These are phyloP conservation scores for Drosophila repleta DNA, from an alignment of 1,140 invertebrate genomes.

Conservation along the genomic window DNA sequence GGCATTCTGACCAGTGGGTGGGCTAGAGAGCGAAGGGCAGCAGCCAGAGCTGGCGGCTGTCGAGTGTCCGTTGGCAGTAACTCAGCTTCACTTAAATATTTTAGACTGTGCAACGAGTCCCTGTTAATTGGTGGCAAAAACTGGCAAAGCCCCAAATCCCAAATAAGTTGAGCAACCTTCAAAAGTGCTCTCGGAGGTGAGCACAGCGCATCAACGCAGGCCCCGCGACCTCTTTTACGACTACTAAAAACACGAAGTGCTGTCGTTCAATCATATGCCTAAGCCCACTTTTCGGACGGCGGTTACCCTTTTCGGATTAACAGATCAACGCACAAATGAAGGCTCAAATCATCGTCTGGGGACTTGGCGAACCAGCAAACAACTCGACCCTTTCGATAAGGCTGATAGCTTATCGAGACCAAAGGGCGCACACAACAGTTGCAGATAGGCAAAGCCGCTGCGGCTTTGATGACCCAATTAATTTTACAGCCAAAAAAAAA, in stretches of 20 bases:
- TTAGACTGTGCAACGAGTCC: slow-evolving; percentile 5
- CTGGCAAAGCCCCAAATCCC: slow-evolving; percentile 3
- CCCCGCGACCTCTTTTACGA: slow-evolving; percentile 7
- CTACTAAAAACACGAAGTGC: slow-evolving; percentile 2
- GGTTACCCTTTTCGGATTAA: slow-evolving; percentile 68
- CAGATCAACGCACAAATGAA: slow-evolving; percentile 69
- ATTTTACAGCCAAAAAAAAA: slow-evolving; percentile 48
- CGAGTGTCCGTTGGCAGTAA: slow-evolving; percentile 38
- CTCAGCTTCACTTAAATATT: slow-evolving; percentile 31
- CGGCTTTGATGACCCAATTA: slow-evolving; percentile 73
- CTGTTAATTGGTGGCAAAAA: slow-evolving; percentile 32
- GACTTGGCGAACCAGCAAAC: slow-evolving; percentile 24
- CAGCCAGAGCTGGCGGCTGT: slow-evolving; percentile 18
- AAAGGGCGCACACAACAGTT: slow-evolving; percentile 38
- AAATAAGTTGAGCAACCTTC: not conserved
- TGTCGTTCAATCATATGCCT: slow-evolving; percentile 54
- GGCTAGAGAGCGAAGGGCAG: no score
- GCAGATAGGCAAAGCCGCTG: slow-evolving; percentile 3
- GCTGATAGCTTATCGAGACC: slow-evolving; percentile 57
- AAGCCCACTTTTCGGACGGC: slow-evolving; percentile 35
- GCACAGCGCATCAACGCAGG: not conserved
- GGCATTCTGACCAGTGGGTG: slow-evolving; percentile 7
- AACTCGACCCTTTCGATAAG: slow-evolving; percentile 60
- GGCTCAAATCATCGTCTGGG: slow-evolving; percentile 55
- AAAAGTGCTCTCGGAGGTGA: not conserved